Base-by-base conservation (phyloP, 2,888 invertebrate genomes). In the Andrena bucephala region DNA sequence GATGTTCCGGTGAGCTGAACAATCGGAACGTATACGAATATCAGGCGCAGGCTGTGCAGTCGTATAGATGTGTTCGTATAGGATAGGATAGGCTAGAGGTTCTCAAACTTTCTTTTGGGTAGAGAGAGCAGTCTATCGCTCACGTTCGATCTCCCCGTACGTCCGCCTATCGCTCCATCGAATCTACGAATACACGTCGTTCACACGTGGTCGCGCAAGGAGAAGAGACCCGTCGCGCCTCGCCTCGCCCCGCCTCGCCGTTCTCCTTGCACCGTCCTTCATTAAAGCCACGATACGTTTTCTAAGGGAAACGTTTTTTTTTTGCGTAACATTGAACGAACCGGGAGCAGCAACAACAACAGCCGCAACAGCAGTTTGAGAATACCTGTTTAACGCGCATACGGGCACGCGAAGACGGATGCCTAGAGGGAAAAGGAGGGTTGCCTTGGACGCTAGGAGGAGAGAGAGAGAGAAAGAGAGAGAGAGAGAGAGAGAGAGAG, bases 1-100 rank as follows among this genome's bases (percentile, higher is more conserved):
- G 92, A 93, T 93, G 93, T 93, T 93, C 92, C 93, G 92, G 90
- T 87, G 85, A 88, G 91, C 77, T 92, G 93, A 92, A 91, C 93
- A 93, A 93, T 93, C 92, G 90, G 93, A 90, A 91, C 93, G 91
- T 85, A 81, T 86, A 90, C 87, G 85, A 85, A 82, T 82, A 88
- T 87, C 87, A 80, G 81, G 60, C 75, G 69, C 83, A 75, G 71
- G 60, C 59, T 69, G 70, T 48, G 67, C 75, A 63, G 42, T 81
- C 71, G 77, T 72, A 70, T 74, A 71, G 69, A 78, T 52, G 69
- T 57, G 68, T 75, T 52, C 54, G 75, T 52, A 8, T 70, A 81
- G 76, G 31, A 69, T 29, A 50, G 67, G 36, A 50, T 60, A 50
- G 62, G 5, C 52, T 62, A 77, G 73, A 69, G 83, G 83, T 83